phyloP scores from a whole-genome alignment of 2,888 invertebrate genomes.

The Dolomedes plantarius region DNA sequence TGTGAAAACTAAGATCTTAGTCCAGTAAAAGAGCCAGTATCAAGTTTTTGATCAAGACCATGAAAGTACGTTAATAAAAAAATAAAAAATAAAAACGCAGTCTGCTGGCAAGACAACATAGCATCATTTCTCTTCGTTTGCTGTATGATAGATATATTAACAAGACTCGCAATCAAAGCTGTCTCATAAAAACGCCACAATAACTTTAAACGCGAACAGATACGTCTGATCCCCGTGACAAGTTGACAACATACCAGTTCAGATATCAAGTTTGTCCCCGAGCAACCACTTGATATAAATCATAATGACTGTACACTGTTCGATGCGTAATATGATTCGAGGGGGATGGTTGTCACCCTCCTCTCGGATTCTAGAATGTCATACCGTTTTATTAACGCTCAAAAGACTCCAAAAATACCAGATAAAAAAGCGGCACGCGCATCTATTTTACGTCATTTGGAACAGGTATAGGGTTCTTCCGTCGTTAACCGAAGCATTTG shows the following conservation, averaged over 20 bases:
- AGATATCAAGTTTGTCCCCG: slow-evolving; percentile 1
- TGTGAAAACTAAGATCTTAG: too few relatives aligned
- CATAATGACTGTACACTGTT: slow-evolving; percentile 15
- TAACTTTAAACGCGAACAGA: slow-evolving; percentile 26
- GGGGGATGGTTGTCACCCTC: background rate
- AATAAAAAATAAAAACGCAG: too few relatives aligned
- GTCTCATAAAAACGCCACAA: slow-evolving; percentile 1
- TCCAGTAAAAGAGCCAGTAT: too few relatives aligned
- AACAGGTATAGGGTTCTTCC: slow-evolving; percentile 44
- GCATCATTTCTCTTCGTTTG: background rate
- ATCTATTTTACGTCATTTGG: slow-evolving; percentile 55
- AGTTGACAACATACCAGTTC: slow-evolving; percentile 58
- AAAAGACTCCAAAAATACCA: background rate
- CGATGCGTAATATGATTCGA: background rate
- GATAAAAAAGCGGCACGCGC: slow-evolving; percentile 49
- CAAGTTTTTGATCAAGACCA: too few relatives aligned
- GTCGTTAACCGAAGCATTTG: slow-evolving; percentile 25
- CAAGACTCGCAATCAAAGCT: background rate
- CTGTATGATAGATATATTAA: slow-evolving; percentile 17
- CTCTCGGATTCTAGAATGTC: slow-evolving; percentile 25
- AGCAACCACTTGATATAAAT: slow-evolving; percentile 15
- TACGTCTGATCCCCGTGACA: slow-evolving; percentile 48
- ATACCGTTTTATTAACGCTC: slow-evolving; percentile 46
- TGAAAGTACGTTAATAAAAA: too few relatives aligned
- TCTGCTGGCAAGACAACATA: too few relatives aligned